These are phyloP conservation scores for Taxidea taxus DNA, from an alignment of 2,113 vertebrate genomes.

Conservation along the genomic window DNA sequence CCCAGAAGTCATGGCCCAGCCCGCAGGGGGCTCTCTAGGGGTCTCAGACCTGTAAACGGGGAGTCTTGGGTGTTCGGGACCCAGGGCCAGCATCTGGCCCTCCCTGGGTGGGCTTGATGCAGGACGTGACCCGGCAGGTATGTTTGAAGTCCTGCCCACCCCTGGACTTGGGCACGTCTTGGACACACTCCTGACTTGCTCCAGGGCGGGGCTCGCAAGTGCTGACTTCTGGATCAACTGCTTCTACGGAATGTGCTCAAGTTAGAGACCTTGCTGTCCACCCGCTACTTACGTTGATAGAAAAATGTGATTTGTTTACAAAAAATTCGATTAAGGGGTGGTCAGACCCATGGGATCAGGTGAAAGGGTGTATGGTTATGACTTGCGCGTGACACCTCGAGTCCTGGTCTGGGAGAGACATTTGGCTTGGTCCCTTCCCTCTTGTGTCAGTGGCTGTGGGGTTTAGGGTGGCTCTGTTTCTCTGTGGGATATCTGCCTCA, in stretches of 20 bases:
- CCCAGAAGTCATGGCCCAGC: background rate
- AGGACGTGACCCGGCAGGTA: background rate
- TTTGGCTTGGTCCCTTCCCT: background rate
- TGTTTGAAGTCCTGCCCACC: too few species aligned
- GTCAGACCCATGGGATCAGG: background rate
- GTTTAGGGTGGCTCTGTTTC: background rate
- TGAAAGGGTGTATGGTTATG: background rate
- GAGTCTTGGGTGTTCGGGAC: background rate
- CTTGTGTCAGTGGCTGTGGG: rapidly evolving
- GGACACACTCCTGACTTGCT: background rate
- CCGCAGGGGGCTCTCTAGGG: background rate
- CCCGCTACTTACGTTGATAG: background rate
- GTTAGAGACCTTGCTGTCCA: background rate
- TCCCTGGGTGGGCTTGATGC: background rate
- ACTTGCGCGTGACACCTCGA: background rate
- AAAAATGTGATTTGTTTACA: background rate
- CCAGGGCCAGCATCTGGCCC: background rate
- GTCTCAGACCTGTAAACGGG: background rate
- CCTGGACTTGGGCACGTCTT: background rate
- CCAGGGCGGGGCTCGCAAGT: background rate
- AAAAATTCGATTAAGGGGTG: background rate
- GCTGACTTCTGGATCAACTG: background rate
- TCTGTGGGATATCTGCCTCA: background rate
- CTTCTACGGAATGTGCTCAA: background rate
- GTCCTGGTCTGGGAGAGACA: too few species aligned